Evolutionary conservation across 2,888 invertebrate species (phyloP), one percentile per base, ranked within the genome.

Genomic region (Labia minor): DNA sequence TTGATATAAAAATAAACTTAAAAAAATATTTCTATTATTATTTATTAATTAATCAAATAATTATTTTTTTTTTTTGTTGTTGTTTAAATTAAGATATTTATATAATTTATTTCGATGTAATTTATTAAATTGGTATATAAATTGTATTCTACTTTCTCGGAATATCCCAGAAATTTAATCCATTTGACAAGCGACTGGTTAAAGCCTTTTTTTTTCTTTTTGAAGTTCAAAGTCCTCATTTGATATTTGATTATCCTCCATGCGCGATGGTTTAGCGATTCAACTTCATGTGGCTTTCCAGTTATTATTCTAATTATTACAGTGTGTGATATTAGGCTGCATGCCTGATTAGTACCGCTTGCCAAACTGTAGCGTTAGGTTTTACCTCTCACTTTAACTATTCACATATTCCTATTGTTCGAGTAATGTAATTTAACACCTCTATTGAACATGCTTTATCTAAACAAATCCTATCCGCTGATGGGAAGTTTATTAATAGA

Each of bases 391-490:
- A 49, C 49, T 49, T 49, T 16, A 49, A 49, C 49, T 49, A 49
- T 49, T 49, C 49, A 49, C 49, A 49, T n/a, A 49, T 49, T 49
- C 49, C 49, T 49, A 49, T 49, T 49, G 49, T 49, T 49, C 49
- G 49, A n/a, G 4, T 26, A 16, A 49, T 49, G 49, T 49, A n/a
- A 49, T 49, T 49, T 49, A 49, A 49, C 49, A 49, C 49, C 49
- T 49, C 16, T 14, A 49, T 49, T 11, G 16, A 49, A 49, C n/a
- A 49, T 4, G 49, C 49, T 49, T 49, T 49, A 49, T n/a, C 49
- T 49, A 49, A 49, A 49, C 49, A 49, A 8, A n/a, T 49, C n/a
- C 14, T 26, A 26, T 26, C 26, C 26, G 26, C 8, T 26, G 26
- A 26, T 26, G 26, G 26, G 26, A 26, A 26, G 4, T 26, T 26